These are phyloP conservation scores for Leucoraja ocellata DNA, from an alignment of 2,797 vertebrate species.

Conservation along the genomic window DNA sequence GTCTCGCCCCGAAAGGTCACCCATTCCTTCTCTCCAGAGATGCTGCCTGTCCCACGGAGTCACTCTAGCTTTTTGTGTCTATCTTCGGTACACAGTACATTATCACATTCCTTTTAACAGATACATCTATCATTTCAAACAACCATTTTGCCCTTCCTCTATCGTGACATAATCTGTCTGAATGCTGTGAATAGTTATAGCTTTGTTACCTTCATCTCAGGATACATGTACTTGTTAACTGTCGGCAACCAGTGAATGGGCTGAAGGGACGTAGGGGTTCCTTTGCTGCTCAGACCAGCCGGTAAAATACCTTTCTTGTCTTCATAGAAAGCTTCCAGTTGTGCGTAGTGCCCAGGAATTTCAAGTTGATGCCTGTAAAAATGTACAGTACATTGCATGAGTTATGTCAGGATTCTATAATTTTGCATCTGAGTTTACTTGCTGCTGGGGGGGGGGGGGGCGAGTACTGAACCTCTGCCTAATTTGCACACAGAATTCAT, in stretches of 20 bases:
- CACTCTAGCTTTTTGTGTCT: too few relatives aligned
- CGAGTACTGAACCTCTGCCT: background rate
- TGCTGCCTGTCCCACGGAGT: too few relatives aligned
- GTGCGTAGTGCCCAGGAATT: slow-evolving; percentile 89
- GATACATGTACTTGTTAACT: slow-evolving; percentile 91
- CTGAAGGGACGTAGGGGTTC: slow-evolving; percentile 67
- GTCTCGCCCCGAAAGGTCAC: too few relatives aligned
- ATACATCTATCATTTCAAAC: background rate
- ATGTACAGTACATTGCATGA: slow-evolving; percentile 17
- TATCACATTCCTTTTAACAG: too few relatives aligned
- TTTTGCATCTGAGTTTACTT: background rate
- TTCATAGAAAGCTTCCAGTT: slow-evolving; percentile 93
- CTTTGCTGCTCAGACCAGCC: slow-evolving; percentile 55
- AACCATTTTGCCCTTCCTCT: background rate
- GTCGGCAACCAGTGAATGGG: slow-evolving; percentile 72
- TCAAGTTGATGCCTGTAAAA: slow-evolving; percentile 80
- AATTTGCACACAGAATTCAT: too few relatives aligned
- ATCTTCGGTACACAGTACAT: too few relatives aligned
- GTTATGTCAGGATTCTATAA: background rate
- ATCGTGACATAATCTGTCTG: background rate
- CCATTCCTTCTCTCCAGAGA: too few relatives aligned
- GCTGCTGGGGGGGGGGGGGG: too few relatives aligned
- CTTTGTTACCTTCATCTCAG: slow-evolving; percentile 88
- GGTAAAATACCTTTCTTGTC: slow-evolving; percentile 92
- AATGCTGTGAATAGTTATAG: background rate